Evolutionary conservation across 2,113 vertebrate genomes (phyloP), one percentile per base, ranked within the genome.

Genomic region (Hassar affinis): DNA sequence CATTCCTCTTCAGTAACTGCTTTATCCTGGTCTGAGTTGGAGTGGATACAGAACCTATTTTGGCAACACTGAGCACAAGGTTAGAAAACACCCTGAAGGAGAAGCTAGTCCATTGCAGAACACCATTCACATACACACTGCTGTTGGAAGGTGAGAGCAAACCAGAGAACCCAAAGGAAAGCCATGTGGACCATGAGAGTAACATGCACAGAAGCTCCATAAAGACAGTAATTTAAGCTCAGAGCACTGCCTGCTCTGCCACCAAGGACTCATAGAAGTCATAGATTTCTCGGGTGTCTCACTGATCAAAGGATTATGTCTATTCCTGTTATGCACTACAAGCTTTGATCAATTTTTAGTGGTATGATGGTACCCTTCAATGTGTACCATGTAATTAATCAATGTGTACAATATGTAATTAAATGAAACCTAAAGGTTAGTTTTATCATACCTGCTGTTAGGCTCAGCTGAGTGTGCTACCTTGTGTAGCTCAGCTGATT

Each of bases 181-280:
- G 17, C 9, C 18, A 22, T 17, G 18, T 18, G 42, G 25, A 14
- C n/a, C 20, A 45, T n/a, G 25, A 30, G 15, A 1, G 11, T 18
- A 74, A 49, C 38, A 69, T 22, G 35, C 9, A 22, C 18, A 69
- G 20, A 45, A 47, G 47, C 38, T 47, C 38, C 20, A 25, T 22
- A 72, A 72, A 72, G 69, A 72, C 25, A 74, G 71, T 18, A 51
- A 75, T 75, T 75, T 51, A 52, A 75, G 71, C 71, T 49, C 69
- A 49, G 45, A 72, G 49, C 25, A 49, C 42, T 51, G 30, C 71
- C 15, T 75, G n/a, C 27, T 75, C 12, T 74, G 14, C 45, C 45
- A 74, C 15, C n/a, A 51, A n/a, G 68, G 22, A 47, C 20, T 45
- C 35, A 68, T 38, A 33, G 30, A 66, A 66, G 38, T 68, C 59